Percentiles rank a stretch among this genome's conserved stretches.
phyloP scores from a whole-genome alignment of 2,797 vertebrate species.

The Setipinna tenuifilis region DNA sequence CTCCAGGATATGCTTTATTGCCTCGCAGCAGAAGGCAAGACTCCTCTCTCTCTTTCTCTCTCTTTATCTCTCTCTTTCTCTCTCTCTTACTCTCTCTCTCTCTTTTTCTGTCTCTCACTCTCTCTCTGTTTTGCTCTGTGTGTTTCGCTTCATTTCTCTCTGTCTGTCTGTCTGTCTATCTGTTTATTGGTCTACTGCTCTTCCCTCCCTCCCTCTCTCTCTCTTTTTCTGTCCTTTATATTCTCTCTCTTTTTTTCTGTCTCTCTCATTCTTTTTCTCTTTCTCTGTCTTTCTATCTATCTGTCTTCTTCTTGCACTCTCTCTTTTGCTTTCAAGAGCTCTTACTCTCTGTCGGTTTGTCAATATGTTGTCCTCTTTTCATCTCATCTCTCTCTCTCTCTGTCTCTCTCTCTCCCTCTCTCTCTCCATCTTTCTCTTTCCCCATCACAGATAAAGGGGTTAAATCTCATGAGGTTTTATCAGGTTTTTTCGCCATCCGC shows the following conservation, averaged over 20 bases:
- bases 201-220: not conserved
- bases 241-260: not conserved
- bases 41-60: not conserved
- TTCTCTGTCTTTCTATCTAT: not conserved
- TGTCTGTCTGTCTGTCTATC: not conserved
- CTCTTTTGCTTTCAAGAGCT: no score
- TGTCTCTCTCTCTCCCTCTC: not conserved
- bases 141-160: not conserved
- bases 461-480: not conserved
- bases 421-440: no score
- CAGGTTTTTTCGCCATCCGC: not conserved
- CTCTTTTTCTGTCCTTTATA: not conserved
- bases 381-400: not conserved
- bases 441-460: slow-evolving; percentile 16
- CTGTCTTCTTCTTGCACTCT: not conserved
- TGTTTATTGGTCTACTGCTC: not conserved
- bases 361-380: no score
- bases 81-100: not conserved
- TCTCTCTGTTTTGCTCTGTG: not conserved
- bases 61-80: not conserved
- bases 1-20: slow-evolving; percentile 18
- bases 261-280: not conserved
- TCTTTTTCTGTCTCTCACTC: not conserved
- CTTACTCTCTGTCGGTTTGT: not conserved
- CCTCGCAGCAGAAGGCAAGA: not conserved